A percentile compares a stretch with the other conserved stretches of the same genome.
Conservation (phyloP, 2,888 invertebrate species). For the Creontiades dilutus region DNA sequence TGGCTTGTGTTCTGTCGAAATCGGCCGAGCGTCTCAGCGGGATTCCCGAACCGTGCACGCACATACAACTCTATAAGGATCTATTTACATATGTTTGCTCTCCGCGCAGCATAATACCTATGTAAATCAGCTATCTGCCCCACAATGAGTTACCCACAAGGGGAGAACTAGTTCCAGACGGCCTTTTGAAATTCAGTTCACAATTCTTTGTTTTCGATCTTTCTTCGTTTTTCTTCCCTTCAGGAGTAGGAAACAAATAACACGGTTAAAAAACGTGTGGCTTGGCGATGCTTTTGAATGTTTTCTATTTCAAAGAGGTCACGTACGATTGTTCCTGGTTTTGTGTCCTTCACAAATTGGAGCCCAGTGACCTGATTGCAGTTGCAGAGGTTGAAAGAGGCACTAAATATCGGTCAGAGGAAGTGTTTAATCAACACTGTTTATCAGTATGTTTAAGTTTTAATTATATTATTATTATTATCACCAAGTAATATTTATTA, state of each 20-base stretch:
- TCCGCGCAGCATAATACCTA: constrained; percentile 28
- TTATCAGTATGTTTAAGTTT: too few species aligned
- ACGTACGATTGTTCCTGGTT: neutral
- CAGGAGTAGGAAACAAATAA: constrained; percentile 18
- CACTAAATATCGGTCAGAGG: too few species aligned
- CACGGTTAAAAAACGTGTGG: neutral
- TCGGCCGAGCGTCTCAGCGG: constrained; percentile 8
- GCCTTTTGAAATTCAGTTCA: constrained; percentile 21
- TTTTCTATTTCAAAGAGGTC: neutral
- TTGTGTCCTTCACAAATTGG: neutral
- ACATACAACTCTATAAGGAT: constrained; percentile 31
- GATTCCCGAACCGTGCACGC: constrained; percentile 40
- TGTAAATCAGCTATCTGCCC: neutral
- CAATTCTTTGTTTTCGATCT: neutral
- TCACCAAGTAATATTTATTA: too few species aligned
- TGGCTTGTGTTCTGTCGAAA: constrained; percentile 20
- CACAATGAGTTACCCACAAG: neutral
- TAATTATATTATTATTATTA: too few species aligned
- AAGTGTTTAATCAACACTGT: too few species aligned
- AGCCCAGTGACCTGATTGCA: neutral
- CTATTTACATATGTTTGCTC: constrained; percentile 52
- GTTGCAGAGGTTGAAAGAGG: too few species aligned
- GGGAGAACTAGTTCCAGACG: constrained; percentile 2
- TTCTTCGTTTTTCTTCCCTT: neutral
- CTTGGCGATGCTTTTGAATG: neutral